Conservation (phyloP, 2,797 vertebrate genomes). For the Poecilia velifera region DNA sequence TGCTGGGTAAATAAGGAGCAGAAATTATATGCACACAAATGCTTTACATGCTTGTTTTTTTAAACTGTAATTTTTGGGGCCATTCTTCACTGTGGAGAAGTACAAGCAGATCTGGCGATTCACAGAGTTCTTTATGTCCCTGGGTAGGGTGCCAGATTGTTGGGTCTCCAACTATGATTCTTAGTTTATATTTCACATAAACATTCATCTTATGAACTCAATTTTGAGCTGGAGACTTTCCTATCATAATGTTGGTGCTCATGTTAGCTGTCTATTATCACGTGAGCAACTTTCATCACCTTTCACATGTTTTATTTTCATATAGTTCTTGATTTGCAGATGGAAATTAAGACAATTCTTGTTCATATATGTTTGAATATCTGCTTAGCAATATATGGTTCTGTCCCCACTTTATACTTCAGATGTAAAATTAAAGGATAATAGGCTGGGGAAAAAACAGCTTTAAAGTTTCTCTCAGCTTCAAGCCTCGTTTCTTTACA, state of each 20-base stretch:
- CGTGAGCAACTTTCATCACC: neutral
- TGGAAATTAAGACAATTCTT: neutral
- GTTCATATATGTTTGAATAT: neutral
- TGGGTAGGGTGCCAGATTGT: neutral
- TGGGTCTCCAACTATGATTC: neutral
- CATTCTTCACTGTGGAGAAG: neutral
- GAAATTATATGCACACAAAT: neutral
- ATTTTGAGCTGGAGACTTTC: neutral
- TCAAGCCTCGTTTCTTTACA: neutral
- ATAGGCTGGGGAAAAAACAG: neutral
- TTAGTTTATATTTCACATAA: neutral
- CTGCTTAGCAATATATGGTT: neutral
- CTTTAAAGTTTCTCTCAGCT: neutral
- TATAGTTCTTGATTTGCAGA: neutral
- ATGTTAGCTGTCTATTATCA: neutral
- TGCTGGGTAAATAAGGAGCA: neutral
- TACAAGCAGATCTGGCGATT: neutral
- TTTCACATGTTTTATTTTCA: neutral
- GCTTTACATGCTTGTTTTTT: too few species aligned
- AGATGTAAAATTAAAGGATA: neutral
- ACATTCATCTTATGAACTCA: neutral
- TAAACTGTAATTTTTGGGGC: neutral
- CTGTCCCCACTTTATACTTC: neutral
- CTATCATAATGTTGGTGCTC: neutral
- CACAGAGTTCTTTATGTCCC: neutral